Evolutionary conservation across 1,140 invertebrate species (phyloP).

Genomic region (Drosophila bocki): DNA sequence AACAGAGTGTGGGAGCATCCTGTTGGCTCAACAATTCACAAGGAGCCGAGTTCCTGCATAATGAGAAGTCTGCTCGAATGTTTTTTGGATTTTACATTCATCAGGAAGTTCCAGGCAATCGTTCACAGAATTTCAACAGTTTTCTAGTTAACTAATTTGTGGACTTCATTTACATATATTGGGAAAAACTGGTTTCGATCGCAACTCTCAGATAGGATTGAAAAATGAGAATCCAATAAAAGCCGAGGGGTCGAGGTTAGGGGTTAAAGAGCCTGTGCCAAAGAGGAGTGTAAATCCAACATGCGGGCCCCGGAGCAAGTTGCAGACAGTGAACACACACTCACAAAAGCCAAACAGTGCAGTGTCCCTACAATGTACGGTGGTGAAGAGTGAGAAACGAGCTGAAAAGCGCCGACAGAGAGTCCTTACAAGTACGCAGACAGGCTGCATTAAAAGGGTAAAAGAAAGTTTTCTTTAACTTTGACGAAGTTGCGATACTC

Average conservation of each 20-base stretch:
- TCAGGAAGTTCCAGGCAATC: constrained; percentile 10
- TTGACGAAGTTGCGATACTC: constrained; percentile 19
- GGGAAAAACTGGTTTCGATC: constrained; percentile 64
- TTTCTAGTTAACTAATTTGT: constrained; percentile 67
- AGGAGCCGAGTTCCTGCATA: constrained; percentile 31
- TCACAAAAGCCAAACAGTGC: constrained; percentile 52
- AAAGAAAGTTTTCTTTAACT: constrained; percentile 2
- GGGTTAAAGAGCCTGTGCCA: constrained; percentile 31
- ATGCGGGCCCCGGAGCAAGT: constrained; percentile 64
- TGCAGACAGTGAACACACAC: constrained; percentile 47
- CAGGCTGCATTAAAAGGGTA: constrained; percentile 12
- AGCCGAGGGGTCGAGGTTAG: constrained; percentile 28
- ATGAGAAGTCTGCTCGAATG: constrained; percentile 21
- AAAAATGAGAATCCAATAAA: constrained; percentile 71
- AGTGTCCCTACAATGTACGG: constrained; percentile 70
- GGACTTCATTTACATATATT: constrained; percentile 44
- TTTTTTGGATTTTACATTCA: constrained; percentile 7
- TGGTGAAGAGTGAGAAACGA: not conserved
- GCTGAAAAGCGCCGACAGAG: constrained; percentile 17
- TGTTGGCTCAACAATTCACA: constrained; percentile 59
- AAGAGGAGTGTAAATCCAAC: constrained; percentile 35
- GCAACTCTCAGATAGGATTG: constrained; percentile 56
- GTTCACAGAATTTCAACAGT: constrained; percentile 27
- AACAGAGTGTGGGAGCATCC: constrained; percentile 22
- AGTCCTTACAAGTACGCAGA: constrained; percentile 74